These are phyloP conservation scores for Mercenaria mercenaria DNA, from an alignment of 1,140 invertebrate genomes.

Conservation along the genomic window DNA sequence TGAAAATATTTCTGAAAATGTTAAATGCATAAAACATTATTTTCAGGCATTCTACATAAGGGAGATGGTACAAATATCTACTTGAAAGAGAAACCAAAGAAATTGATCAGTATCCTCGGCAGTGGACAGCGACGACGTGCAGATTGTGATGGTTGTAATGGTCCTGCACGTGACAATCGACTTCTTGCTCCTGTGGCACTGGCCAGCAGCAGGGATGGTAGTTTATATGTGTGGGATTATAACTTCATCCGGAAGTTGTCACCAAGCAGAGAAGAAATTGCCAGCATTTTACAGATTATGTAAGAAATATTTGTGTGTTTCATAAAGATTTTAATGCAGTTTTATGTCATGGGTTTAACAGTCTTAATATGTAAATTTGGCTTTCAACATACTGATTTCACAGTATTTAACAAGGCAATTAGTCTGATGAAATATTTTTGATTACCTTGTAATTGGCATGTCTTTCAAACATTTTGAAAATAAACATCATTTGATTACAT, in stretches of 20 bases:
- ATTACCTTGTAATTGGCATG: too few species aligned
- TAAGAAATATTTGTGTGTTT: too few species aligned
- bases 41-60: constrained; percentile 97
- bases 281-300: constrained; percentile 96
- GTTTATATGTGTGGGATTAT: constrained; percentile 97
- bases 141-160: constrained; percentile 91
- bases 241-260: constrained; percentile 96
- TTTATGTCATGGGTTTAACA: too few species aligned
- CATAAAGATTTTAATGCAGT: too few species aligned
- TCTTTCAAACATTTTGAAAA: too few species aligned
- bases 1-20: too few species aligned
- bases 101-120: constrained; percentile 96
- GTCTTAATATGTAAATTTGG: too few species aligned
- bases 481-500: too few species aligned
- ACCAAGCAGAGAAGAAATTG: constrained; percentile 90
- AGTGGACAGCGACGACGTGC: constrained; percentile 94
- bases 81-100: constrained; percentile 96
- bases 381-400: too few species aligned
- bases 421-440: too few species aligned
- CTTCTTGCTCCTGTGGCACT: constrained; percentile 96
- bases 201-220: constrained; percentile 96
- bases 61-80: constrained; percentile 99
- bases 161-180: constrained; percentile 92
- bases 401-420: too few species aligned
- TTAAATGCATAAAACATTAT: too few species aligned